Percentiles rank a stretch among this genome's conserved stretches.
Conservation (phyloP, 1,140 invertebrate species). For the Zophobas atratus region DNA sequence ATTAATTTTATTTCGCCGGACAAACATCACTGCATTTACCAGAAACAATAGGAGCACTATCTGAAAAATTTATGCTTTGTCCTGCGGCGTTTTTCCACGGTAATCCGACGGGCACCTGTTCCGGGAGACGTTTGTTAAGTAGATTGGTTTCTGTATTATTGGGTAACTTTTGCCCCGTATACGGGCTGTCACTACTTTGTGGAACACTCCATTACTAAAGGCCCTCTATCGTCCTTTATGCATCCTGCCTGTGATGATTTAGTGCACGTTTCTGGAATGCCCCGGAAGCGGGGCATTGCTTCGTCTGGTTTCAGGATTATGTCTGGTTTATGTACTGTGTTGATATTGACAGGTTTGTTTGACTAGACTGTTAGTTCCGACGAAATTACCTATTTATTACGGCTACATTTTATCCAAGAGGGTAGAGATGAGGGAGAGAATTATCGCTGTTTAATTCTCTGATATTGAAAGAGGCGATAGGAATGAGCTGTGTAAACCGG, state of each 20-base stretch:
- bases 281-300: conserved; percentile 9
- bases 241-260: conserved; percentile 45
- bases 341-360: background rate
- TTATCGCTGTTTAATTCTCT: background rate
- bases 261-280: conserved; percentile 21
- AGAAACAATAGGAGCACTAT: conserved; percentile 9
- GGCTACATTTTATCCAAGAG: background rate
- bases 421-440: background rate
- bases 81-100: background rate
- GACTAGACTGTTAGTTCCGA: background rate
- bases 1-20: conserved; percentile 38
- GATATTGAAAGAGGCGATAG: background rate
- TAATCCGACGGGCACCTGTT: conserved; percentile 6
- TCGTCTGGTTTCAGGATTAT: conserved; percentile 21
- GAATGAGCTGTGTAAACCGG: background rate
- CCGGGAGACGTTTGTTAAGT: background rate
- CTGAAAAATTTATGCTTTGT: conserved; percentile 28
- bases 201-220: background rate
- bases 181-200: too few species aligned
- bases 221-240: conserved; percentile 3
- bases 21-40: conserved; percentile 30
- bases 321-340: background rate
- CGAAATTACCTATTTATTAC: background rate
- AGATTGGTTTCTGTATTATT: background rate
- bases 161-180: too few species aligned